Evolutionary conservation across 2,113 vertebrate species (phyloP).

Genomic region (Oryzias javanicus): DNA sequence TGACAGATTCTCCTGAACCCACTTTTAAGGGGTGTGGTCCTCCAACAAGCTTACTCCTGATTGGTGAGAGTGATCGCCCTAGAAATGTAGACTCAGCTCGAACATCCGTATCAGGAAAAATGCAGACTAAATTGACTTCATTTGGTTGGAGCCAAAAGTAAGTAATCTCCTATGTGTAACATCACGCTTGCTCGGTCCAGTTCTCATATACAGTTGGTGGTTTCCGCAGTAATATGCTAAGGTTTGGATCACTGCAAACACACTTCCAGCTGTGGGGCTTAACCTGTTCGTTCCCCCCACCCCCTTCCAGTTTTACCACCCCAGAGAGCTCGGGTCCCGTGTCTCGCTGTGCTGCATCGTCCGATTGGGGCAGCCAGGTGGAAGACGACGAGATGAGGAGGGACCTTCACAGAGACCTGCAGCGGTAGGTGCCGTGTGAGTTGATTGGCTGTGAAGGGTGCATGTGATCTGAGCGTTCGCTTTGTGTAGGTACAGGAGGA

Average conservation of each 20-base stretch:
- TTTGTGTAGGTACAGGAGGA: constrained; percentile 86
- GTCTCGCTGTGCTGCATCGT: constrained; percentile 71
- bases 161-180: too few relatives aligned
- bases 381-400: constrained; percentile 89
- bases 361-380: constrained; percentile 88
- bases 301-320: constrained; percentile 86
- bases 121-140: too few relatives aligned
- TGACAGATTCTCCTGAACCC: too few relatives aligned
- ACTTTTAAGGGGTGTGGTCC: too few relatives aligned
- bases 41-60: too few relatives aligned
- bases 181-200: too few relatives aligned
- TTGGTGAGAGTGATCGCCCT: too few relatives aligned
- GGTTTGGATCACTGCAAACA: background rate
- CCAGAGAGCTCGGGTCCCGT: constrained; percentile 84
- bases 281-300: background rate
- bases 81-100: too few relatives aligned
- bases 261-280: background rate
- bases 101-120: too few relatives aligned
- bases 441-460: background rate
- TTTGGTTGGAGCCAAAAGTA: too few relatives aligned
- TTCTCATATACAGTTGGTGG: too few relatives aligned
- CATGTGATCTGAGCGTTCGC: background rate
- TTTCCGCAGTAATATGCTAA: too few relatives aligned
- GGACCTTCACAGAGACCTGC: constrained; percentile 85
- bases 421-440: constrained; percentile 75